phyloP scores from a whole-genome alignment of 2,888 invertebrate genomes.

The Urechis unicinctus region DNA sequence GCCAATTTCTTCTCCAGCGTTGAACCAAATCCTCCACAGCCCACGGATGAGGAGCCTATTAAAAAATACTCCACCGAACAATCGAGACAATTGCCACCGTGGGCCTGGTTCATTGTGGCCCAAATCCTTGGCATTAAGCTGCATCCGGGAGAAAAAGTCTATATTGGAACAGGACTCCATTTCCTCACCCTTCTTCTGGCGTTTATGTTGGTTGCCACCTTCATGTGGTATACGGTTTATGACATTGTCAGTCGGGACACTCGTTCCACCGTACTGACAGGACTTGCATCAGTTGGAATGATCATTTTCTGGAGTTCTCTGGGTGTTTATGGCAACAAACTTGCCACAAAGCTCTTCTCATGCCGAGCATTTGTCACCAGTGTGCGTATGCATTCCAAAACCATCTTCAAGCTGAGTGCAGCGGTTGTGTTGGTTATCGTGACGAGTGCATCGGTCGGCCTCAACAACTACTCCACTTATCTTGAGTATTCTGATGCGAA shows the following conservation, averaged over 20 bases:
- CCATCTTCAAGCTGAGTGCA: conserved; percentile 49
- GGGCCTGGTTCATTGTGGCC: conserved; percentile 44
- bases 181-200: conserved; percentile 35
- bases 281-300: conserved; percentile 40
- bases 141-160: conserved; percentile 27
- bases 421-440: conserved; percentile 38
- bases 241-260: conserved; percentile 42
- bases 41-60: too few species aligned
- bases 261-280: conserved; percentile 42
- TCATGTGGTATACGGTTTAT: conserved; percentile 36
- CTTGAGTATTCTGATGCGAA: not conserved
- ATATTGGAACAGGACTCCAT: conserved; percentile 38
- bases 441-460: conserved; percentile 26
- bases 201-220: conserved; percentile 32
- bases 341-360: conserved; percentile 47
- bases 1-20: too few species aligned
- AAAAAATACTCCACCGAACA: conserved; percentile 23
- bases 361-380: conserved; percentile 47
- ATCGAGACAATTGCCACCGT: conserved; percentile 39
- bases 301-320: conserved; percentile 46
- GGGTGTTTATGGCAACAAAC: conserved; percentile 49
- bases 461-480: conserved; percentile 22
- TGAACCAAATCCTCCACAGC: too few species aligned
- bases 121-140: conserved; percentile 39
- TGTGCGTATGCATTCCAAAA: conserved; percentile 49